Base-by-base conservation (phyloP, 2,888 invertebrate genomes). In the Stenotaenia linearis region DNA sequence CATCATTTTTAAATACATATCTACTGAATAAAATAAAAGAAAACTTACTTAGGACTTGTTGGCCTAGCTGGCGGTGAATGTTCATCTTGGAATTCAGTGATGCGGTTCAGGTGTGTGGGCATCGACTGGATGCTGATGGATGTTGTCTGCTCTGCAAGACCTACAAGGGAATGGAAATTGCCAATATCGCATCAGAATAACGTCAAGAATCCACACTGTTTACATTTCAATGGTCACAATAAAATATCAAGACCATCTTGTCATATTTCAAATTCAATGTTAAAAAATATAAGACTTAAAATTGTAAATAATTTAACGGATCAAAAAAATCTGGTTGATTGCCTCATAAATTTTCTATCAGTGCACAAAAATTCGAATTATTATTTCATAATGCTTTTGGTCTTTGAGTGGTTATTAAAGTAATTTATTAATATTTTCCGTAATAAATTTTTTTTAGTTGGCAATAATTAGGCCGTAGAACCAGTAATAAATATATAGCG, bases 41-140 rank as follows among this genome's bases (percentile, higher is more conserved):
- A 10, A 69, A 69, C 69, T 7, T 69, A 69, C 69, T 69, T 69
- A 4, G 28, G 28, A 28, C 69, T 69, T 12, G 69, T 69, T 28
- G 25, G 28, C n/a, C 25, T 28, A 69, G 69, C 25, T 10, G 25
- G 69, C 28, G 69, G 10, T 28, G 69, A 69, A 69, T 69, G 69
- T 69, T 69, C 69, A 69, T 69, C 69, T 25, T 69, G 69, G 25
- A 69, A 69, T 69, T 69, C 69, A 69, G 25, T 69, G 69, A 69
- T 69, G 69, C 69, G 69, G 28, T 69, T 69, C 69, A 69, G 69
- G 69, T 69, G 69, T 69, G 69, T 28, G 69, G 69, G 69, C 69
- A 69, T 69, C 69, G 69, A 69, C 69, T 69, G 69, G 69, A 69
- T 69, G 69, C 69, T 69, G 69, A 69, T 69, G 69, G 69, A 69